Conservation (phyloP, 2,797 vertebrate species). For the Sebastes miniatus region DNA sequence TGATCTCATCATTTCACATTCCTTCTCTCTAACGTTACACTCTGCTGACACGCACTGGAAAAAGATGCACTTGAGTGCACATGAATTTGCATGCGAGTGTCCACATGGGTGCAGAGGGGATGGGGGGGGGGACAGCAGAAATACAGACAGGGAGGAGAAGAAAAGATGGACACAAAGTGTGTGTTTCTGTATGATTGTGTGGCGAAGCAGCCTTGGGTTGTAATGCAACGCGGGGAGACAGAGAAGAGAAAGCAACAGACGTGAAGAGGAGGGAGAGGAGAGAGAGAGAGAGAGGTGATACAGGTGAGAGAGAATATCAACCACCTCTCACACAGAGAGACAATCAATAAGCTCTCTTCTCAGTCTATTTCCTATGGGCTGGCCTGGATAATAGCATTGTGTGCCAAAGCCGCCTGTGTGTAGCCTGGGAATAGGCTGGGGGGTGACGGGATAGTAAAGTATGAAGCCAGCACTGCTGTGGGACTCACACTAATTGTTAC, state of each 20-base stretch:
- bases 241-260: constrained; percentile 35
- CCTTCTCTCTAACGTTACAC: neutral
- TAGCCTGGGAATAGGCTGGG: constrained; percentile 54
- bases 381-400: constrained; percentile 70
- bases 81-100: neutral
- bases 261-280: neutral
- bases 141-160: neutral
- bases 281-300: constrained; percentile 13
- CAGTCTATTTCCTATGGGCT: constrained; percentile 74
- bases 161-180: neutral
- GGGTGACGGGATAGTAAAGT: constrained; percentile 54
- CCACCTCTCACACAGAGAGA: constrained; percentile 64
- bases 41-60: neutral
- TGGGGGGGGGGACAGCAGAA: neutral
- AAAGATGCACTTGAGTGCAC: neutral
- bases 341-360: constrained; percentile 75
- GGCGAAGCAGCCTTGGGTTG: constrained; percentile 22
- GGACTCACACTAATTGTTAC: constrained; percentile 70
- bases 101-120: neutral
- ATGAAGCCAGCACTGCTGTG: constrained; percentile 40
- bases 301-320: constrained; percentile 69
- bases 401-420: constrained; percentile 51
- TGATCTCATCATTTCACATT: constrained; percentile 10
- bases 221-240: constrained; percentile 24
- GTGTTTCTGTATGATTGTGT: neutral